phyloP scores from a whole-genome alignment of 2,888 invertebrate genomes.

The Pachymerium ferrugineum region DNA sequence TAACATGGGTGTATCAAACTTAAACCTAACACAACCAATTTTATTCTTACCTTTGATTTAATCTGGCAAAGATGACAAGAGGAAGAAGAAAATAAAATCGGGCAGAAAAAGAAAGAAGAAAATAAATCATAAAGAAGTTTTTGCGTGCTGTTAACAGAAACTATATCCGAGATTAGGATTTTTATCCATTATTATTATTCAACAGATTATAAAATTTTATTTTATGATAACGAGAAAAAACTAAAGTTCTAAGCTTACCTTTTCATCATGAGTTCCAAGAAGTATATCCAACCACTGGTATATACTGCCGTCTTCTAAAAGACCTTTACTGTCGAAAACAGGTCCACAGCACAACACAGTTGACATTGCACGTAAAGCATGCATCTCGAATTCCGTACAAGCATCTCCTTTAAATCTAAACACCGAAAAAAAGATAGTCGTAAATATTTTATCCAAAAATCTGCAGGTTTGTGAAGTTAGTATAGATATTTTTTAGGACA shows the following conservation, averaged over 20 bases:
- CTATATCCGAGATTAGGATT: background rate
- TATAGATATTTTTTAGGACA: too few species aligned
- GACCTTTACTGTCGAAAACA: slow-evolving; percentile 76
- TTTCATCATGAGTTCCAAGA: slow-evolving; percentile 69
- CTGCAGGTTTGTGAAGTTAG: too few species aligned
- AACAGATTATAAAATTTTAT: background rate
- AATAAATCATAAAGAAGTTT: slow-evolving; percentile 7
- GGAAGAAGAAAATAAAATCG: slow-evolving; percentile 13
- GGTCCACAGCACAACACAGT: slow-evolving; percentile 92
- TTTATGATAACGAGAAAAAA: background rate
- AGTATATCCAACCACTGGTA: slow-evolving; percentile 92
- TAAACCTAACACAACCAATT: too few species aligned
- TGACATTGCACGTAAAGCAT: slow-evolving; percentile 78
- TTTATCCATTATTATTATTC: too few species aligned
- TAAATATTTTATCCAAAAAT: too few species aligned
- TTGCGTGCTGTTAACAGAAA: background rate
- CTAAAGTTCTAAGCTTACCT: slow-evolving; percentile 40
- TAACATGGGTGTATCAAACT: too few species aligned
- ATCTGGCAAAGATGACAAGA: slow-evolving; percentile 28
- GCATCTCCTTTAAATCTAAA: slow-evolving; percentile 45
- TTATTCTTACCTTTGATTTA: slow-evolving; percentile 28
- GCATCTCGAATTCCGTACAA: slow-evolving; percentile 52
- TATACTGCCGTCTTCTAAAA: slow-evolving; percentile 81
- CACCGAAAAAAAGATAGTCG: too few species aligned
- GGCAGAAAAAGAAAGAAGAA: slow-evolving; percentile 27